Conservation (phyloP, 2,888 invertebrate genomes). For the Synanthedon myopaeformis region DNA sequence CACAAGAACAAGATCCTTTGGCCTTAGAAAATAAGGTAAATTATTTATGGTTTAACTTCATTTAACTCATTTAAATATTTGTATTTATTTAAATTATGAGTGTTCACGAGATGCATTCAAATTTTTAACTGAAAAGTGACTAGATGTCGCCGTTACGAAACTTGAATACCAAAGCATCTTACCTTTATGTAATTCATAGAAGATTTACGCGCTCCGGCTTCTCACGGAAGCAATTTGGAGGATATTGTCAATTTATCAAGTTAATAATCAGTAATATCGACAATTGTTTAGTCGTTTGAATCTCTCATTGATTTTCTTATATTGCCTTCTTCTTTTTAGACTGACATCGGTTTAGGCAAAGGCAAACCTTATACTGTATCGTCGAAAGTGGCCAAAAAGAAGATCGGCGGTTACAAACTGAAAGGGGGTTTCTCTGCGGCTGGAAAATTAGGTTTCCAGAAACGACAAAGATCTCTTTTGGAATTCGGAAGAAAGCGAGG, state of each 20-base stretch:
- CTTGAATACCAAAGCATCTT: too few species aligned
- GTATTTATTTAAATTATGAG: too few species aligned
- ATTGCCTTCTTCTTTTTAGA: slow-evolving; percentile 23
- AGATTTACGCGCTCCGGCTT: too few species aligned
- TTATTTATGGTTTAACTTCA: too few species aligned
- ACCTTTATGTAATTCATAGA: too few species aligned
- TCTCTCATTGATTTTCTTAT: not conserved
- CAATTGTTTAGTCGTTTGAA: not conserved
- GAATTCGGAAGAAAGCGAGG: slow-evolving; percentile 87
- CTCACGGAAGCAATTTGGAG: too few species aligned
- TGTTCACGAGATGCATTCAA: too few species aligned
- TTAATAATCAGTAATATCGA: not conserved
- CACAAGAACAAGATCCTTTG: slow-evolving; percentile 58
- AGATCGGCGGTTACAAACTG: slow-evolving; percentile 75
- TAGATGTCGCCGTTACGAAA: too few species aligned
- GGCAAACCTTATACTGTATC: slow-evolving; percentile 83
- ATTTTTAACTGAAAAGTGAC: too few species aligned
- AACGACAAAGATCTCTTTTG: slow-evolving; percentile 75
- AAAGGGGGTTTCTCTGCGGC: slow-evolving; percentile 74
- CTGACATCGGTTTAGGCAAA: slow-evolving; percentile 79
- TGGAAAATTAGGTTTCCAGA: slow-evolving; percentile 80
- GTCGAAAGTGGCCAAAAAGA: slow-evolving; percentile 82
- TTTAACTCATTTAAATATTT: too few species aligned
- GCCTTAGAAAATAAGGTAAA: slow-evolving; percentile 60
- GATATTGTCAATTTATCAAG: too few species aligned